Evolutionary conservation across 1,140 invertebrate genomes (phyloP), one percentile per base, ranked within the genome.

Genomic region (Zelostemma sp.): DNA sequence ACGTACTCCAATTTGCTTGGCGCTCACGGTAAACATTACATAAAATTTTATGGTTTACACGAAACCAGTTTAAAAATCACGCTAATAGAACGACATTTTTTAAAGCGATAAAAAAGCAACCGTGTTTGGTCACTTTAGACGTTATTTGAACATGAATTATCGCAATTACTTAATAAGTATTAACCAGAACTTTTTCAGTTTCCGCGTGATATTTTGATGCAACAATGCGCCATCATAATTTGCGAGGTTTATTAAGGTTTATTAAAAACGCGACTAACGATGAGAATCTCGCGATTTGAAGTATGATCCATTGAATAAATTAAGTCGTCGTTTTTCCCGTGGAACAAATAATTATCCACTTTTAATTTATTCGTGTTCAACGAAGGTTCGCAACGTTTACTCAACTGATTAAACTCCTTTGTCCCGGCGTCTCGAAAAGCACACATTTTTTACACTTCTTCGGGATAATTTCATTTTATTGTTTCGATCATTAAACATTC

Each of bases 221-320:
- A 80, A 80, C 67, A 65, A 65, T 65, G 61, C 43, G 72, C 68
- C 71, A 80, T 76, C 73, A 68, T 72, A 75, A 79, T 79, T 75
- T 67, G 67, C 80, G 79, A 80, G 3, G 25, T 28, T 28, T 8
- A 28, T 28, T 28, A n/a, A 28, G 25, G 3, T 28, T 28, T 28
- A 28, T 80, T 80, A 75, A 67, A 41, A 14, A 12, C 12, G 25
- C 14, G 50, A 41, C 45, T 72, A 72, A 72, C 50, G 47, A 72
- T 68, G 65, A 55, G 61, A 72, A 61, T 51, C 47, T 8, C 40
- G 16, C 28, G 9, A 25, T 46, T 46, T 53, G 35, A 11, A 31
- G 11, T 11, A 31, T 5, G 35, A 40, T 12, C 14, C 3, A 6
- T 5, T 2, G 35, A 40, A 40, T 4, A 40, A 40, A 40, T 11